Evolutionary conservation across 23 tunicate genomes (phyloP).

Genomic region (Phallusia fumigata): DNA sequence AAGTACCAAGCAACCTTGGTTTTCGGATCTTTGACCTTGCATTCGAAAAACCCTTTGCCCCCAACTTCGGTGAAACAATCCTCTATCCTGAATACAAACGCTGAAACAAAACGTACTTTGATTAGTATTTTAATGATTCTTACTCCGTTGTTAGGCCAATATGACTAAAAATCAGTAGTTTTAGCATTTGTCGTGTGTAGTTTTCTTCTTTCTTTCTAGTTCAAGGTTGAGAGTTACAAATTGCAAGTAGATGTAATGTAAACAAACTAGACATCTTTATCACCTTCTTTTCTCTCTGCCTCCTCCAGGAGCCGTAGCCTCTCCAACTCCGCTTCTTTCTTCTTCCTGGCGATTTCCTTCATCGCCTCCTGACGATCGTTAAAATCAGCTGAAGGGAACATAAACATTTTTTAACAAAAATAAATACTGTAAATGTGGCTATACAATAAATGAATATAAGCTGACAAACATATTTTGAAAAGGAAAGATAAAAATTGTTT

Average conservation of each 20-base stretch:
- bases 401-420: too few species aligned
- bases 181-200: too few species aligned
- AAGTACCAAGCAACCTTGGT: slow-evolving; percentile 86
- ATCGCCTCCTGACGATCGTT: slow-evolving; percentile 82
- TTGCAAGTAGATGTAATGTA: too few species aligned
- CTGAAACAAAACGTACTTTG: slow-evolving; percentile 17
- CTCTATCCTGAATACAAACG: slow-evolving; percentile 50
- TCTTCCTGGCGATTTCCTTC: slow-evolving; percentile 42
- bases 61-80: slow-evolving; percentile 54
- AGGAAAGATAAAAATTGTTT: neutral
- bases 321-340: slow-evolving; percentile 47
- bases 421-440: too few species aligned
- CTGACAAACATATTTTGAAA: neutral
- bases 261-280: too few species aligned
- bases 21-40: slow-evolving; percentile 65
- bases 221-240: too few species aligned
- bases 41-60: slow-evolving; percentile 62
- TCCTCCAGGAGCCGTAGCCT: slow-evolving; percentile 52
- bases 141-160: too few species aligned
- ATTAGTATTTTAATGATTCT: too few species aligned
- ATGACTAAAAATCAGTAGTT: too few species aligned
- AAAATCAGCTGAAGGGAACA: slow-evolving; percentile 27
- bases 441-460: too few species aligned
- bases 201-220: too few species aligned
- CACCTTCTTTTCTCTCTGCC: slow-evolving; percentile 75